Evolutionary conservation across 1,140 invertebrate species (phyloP).

Genomic region (Cherax destructor): DNA sequence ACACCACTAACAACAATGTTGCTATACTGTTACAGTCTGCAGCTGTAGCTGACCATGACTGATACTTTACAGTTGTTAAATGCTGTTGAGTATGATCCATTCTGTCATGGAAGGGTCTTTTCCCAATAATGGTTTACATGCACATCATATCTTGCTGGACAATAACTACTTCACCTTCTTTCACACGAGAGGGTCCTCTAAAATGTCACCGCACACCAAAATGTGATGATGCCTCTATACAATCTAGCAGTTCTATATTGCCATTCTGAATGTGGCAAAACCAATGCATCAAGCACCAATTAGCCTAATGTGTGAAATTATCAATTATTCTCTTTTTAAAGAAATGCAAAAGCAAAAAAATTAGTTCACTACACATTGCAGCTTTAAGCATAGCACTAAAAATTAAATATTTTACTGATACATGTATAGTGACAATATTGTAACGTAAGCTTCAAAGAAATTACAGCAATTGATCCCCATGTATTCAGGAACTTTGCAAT

Average conservation of each 20-base stretch:
- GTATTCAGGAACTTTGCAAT: slow-evolving; percentile 68
- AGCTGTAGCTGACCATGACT: slow-evolving; percentile 34
- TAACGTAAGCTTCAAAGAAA: slow-evolving; percentile 35
- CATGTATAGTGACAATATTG: slow-evolving; percentile 16
- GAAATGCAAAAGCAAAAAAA: not conserved
- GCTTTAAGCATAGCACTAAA: slow-evolving; percentile 28
- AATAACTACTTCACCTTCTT: slow-evolving; percentile 29
- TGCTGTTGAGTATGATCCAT: slow-evolving; percentile 23
- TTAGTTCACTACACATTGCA: slow-evolving; percentile 5
- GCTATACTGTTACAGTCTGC: slow-evolving; percentile 49
- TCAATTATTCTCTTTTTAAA: not conserved
- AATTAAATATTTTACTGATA: slow-evolving; percentile 2
- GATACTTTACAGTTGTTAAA: slow-evolving; percentile 15
- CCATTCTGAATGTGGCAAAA: slow-evolving; percentile 61
- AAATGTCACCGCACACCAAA: slow-evolving; percentile 11
- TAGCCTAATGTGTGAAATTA: slow-evolving; percentile 19
- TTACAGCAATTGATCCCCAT: slow-evolving; percentile 67
- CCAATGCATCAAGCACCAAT: slow-evolving; percentile 64
- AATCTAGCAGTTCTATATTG: slow-evolving; percentile 61
- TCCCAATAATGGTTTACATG: slow-evolving; percentile 25
- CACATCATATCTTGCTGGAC: slow-evolving; percentile 36
- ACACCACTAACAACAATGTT: slow-evolving; percentile 45
- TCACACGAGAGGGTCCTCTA: slow-evolving; percentile 27
- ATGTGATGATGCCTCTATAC: slow-evolving; percentile 30
- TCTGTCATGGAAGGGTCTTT: slow-evolving; percentile 43